Evolutionary conservation across 2,888 invertebrate species (phyloP), one percentile per base, ranked within the genome.

Genomic region (Drosophila engyochracea): DNA sequence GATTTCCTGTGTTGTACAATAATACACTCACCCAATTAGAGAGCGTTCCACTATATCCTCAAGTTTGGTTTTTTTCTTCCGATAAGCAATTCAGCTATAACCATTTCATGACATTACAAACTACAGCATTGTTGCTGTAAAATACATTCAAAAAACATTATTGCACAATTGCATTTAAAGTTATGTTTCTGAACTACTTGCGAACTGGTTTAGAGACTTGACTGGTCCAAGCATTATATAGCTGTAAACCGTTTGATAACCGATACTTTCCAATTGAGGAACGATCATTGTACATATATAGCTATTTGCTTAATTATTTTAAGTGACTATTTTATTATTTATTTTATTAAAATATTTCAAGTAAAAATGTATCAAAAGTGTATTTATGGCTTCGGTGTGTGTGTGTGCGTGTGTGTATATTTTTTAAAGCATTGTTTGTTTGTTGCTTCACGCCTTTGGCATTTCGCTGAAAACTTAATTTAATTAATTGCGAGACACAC

Each of bases 401-500:
- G 10, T 49, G 33, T 41, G 41, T 44, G 44, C 7, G 2, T n/a
- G 39, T n/a, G 10, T 10, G 0, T 35, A 28, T 51, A 55, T 66
- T 58, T 47, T 47, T 25, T 25, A 16, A 22, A 30, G 60, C 53
- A 54, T 57, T 63, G 28, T n/a, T 16, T 19, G 58, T 64, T 77
- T 84, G 90, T 90, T 82, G 81, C 72, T 90, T 88, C 86, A 90
- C 90, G 86, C 86, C 90, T 90, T 88, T 79, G 89, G 86, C 86
- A 76, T 86, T 86, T 86, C 89, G 89, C 72, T 90, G 90, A 87
- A 90, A 91, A 89, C 81, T 88, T 88, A 87, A 88, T 88, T 88
- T 88, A 88, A 88, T 88, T 88, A 88, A 88, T 88, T 88, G 89
- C 86, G 86, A 86, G 84, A 90, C 89, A 85, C 79, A 85, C 73